Conservation (phyloP, 92 coral and sea anemone genomes). For the Zoanthus gigantus region DNA sequence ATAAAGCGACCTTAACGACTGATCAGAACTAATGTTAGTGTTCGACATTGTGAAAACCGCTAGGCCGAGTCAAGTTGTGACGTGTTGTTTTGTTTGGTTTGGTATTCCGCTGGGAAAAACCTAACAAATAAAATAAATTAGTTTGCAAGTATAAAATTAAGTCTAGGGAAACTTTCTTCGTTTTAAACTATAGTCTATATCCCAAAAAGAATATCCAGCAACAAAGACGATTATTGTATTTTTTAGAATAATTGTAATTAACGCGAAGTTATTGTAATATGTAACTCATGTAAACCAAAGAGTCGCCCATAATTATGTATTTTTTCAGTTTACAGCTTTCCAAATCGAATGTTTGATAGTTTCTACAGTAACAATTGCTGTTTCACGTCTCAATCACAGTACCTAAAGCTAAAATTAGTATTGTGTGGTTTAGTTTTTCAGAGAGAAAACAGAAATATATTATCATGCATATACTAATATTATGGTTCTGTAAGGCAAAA, state of each 20-base stretch:
- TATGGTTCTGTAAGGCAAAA: not conserved
- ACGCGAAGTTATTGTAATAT: not conserved
- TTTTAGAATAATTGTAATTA: not conserved
- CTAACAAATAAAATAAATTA: not conserved
- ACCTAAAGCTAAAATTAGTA: too few relatives aligned
- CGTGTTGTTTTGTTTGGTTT: not conserved
- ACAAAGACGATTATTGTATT: not conserved
- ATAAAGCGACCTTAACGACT: not conserved
- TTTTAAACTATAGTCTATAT: not conserved
- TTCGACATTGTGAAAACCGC: not conserved
- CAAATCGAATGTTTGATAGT: not conserved
- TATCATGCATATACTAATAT: too few relatives aligned
- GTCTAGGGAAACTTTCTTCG: not conserved
- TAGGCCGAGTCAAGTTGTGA: not conserved
- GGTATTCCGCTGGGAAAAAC: constrained; percentile 19
- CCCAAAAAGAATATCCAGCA: not conserved
- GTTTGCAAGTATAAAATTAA: too few relatives aligned
- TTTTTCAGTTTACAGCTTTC: not conserved
- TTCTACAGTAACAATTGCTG: too few relatives aligned
- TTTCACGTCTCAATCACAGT: too few relatives aligned
- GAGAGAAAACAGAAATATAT: too few relatives aligned
- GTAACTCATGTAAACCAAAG: not conserved
- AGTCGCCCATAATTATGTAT: not conserved
- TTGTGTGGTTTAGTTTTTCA: too few relatives aligned
- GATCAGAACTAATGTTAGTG: not conserved